Percentiles rank a stretch among this genome's conserved stretches.
phyloP scores from a whole-genome alignment of 2,113 vertebrate genomes.

The Pampusana beccarii region DNA sequence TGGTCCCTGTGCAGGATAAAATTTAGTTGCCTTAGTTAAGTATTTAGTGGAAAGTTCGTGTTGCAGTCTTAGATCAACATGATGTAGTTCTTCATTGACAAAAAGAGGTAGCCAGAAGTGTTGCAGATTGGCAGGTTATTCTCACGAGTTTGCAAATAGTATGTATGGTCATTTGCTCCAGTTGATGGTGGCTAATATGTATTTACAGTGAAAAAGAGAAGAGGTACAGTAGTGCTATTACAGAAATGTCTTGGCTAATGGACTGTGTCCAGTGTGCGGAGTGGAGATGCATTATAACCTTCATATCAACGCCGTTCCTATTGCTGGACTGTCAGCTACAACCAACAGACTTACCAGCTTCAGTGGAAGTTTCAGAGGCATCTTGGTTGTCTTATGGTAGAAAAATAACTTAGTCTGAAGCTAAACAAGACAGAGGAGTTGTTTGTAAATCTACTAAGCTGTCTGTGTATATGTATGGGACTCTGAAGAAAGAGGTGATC shows the following conservation, averaged over 20 bases:
- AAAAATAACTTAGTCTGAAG: background rate
- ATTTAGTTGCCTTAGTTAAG: background rate
- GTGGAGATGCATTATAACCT: background rate
- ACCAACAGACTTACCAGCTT: background rate
- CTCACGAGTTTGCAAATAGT: background rate
- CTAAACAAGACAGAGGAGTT: background rate
- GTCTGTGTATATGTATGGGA: background rate
- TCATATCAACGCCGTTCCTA: rapidly evolving
- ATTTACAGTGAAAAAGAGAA: background rate
- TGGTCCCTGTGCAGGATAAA: background rate
- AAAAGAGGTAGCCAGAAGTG: background rate
- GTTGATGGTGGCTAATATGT: background rate
- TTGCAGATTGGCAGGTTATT: background rate
- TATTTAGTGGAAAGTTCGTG: background rate
- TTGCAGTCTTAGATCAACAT: background rate
- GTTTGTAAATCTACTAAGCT: background rate
- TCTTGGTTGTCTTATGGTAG: background rate
- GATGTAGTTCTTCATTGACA: background rate
- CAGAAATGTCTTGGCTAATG: background rate
- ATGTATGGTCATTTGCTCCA: background rate
- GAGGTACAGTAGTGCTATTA: background rate
- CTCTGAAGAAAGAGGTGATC: background rate
- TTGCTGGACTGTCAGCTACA: background rate
- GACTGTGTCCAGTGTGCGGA: background rate
- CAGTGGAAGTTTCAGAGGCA: background rate